Evolutionary conservation across 2,888 invertebrate species (phyloP).

Genomic region (Pocota personata): DNA sequence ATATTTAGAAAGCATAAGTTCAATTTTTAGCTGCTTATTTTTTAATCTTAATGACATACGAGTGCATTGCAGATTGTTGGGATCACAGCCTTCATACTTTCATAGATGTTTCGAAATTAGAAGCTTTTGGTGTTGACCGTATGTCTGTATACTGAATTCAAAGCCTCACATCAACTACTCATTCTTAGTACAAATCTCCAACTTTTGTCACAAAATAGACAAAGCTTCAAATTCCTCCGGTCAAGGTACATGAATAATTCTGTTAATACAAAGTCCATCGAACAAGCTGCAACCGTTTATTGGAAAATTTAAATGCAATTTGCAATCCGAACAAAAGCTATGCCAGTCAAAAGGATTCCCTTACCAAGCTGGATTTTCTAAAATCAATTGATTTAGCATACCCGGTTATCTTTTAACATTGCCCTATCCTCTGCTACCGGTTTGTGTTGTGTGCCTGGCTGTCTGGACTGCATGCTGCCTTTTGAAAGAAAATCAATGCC

Average conservation of each 20-base stretch:
- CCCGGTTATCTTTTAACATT: slow-evolving; percentile 32
- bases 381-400: slow-evolving; percentile 61
- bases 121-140: too few relatives aligned
- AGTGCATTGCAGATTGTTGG: too few relatives aligned
- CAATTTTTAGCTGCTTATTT: too few relatives aligned
- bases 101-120: too few relatives aligned
- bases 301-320: slow-evolving; percentile 58
- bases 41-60: too few relatives aligned
- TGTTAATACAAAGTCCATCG: slow-evolving; percentile 33
- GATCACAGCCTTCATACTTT: too few relatives aligned
- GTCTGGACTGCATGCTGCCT: slow-evolving; percentile 33
- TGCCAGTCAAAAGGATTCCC: slow-evolving; percentile 43
- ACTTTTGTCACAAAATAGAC: neutral
- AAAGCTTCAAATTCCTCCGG: neutral
- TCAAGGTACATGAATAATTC: slow-evolving; percentile 31
- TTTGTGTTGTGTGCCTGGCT: neutral
- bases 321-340: slow-evolving; percentile 11
- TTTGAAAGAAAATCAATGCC: slow-evolving; percentile 58
- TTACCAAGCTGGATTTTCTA: slow-evolving; percentile 26
- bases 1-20: too few relatives aligned
- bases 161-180: too few relatives aligned
- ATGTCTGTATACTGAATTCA: too few relatives aligned
- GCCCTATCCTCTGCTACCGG: neutral
- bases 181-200: too few relatives aligned
- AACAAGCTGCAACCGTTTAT: slow-evolving; percentile 44